Evolutionary conservation across 2,113 vertebrate species (phyloP).

Genomic region (Zapus hudsonius): DNA sequence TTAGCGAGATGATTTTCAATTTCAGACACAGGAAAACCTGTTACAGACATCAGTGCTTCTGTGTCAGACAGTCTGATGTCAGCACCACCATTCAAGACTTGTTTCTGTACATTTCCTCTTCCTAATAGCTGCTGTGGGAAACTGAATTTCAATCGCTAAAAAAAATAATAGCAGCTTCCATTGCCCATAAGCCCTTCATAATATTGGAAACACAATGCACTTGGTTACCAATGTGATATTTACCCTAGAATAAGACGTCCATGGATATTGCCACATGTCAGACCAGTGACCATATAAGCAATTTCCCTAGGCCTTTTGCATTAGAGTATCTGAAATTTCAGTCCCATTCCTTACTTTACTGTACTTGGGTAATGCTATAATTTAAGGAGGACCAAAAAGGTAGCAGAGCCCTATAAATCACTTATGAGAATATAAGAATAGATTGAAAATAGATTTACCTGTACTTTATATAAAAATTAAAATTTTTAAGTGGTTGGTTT

Average conservation of each 20-base stretch:
- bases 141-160: conserved; percentile 23
- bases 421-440: too few species aligned
- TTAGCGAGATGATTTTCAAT: neutral
- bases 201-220: neutral
- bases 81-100: neutral
- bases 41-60: accelerated
- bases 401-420: neutral
- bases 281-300: neutral
- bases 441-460: neutral
- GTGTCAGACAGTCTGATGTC: accelerated
- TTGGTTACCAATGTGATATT: neutral
- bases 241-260: neutral
- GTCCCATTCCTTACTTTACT: neutral
- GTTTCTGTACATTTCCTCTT: neutral
- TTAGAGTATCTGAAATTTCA: neutral
- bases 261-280: neutral
- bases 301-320: neutral
- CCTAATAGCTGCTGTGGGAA: neutral
- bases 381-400: neutral
- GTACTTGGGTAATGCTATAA: neutral
- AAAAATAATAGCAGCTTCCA: neutral
- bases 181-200: neutral
- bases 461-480: neutral
- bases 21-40: accelerated
- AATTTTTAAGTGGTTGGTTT: neutral